Conservation (phyloP, 1,140 invertebrate genomes). For the Aricia agestis region DNA sequence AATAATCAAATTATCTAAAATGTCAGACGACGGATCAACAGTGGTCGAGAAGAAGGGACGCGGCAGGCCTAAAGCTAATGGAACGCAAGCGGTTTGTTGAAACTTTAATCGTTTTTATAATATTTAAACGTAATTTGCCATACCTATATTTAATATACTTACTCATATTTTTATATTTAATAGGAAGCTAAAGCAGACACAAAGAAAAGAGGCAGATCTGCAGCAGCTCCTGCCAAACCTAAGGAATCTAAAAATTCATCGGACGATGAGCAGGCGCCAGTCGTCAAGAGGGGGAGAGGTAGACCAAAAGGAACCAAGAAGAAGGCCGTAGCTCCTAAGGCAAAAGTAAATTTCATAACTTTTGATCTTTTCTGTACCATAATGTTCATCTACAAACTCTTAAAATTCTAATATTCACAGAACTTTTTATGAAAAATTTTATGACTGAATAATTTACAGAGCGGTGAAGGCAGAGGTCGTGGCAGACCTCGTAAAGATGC, state of each 20-base stretch:
- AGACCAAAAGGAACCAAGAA: constrained; percentile 76
- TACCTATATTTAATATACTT: too few relatives aligned
- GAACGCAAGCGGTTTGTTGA: constrained; percentile 60
- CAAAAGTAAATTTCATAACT: constrained; percentile 48
- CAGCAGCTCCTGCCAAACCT: constrained; percentile 55
- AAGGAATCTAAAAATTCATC: constrained; percentile 74
- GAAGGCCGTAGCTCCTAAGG: constrained; percentile 56
- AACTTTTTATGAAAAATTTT: background rate
- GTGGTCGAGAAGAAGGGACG: constrained; percentile 74
- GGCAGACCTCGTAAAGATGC: constrained; percentile 71
- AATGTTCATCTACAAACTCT: background rate
- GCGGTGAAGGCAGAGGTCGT: constrained; percentile 65
- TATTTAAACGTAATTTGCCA: too few relatives aligned
- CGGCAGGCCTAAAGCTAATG: constrained; percentile 73
- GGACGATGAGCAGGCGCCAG: constrained; percentile 72
- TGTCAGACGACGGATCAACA: constrained; percentile 75
- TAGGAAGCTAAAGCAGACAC: constrained; percentile 66
- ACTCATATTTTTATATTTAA: constrained; percentile 22
- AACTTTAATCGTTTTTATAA: constrained; percentile 5
- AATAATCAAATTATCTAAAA: constrained; percentile 40
- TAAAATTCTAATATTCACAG: background rate
- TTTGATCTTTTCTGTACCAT: too few relatives aligned
- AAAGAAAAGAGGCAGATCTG: constrained; percentile 68
- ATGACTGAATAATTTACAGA: background rate
- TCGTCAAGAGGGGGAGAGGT: constrained; percentile 73